These are phyloP conservation scores for Electrophaes corylata DNA, from an alignment of 2,888 invertebrate genomes.

Conservation along the genomic window DNA sequence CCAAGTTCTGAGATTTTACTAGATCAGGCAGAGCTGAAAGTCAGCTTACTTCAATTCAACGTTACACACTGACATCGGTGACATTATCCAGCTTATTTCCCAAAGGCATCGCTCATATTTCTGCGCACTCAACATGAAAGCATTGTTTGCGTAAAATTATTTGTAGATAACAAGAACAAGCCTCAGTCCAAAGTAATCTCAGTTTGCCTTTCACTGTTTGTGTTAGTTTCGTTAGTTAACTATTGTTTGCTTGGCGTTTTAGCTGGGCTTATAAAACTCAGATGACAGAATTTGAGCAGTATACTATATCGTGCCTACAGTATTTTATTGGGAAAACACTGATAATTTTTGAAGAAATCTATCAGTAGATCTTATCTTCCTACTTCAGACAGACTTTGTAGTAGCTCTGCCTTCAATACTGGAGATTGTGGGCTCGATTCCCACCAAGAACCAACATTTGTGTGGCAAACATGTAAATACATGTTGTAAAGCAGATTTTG, in stretches of 20 bases:
- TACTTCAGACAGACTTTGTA: too few species aligned
- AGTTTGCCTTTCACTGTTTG: constrained; percentile 13
- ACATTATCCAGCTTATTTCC: constrained; percentile 66
- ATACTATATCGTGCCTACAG: too few species aligned
- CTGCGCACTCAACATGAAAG: constrained; percentile 50
- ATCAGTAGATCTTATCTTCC: too few species aligned
- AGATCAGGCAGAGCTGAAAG: constrained; percentile 4
- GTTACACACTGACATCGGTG: constrained; percentile 40
- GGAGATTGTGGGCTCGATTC: too few species aligned
- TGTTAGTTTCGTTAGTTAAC: constrained; percentile 19
- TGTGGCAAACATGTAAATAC: too few species aligned
- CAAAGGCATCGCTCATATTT: constrained; percentile 55
- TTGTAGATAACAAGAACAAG: constrained; percentile 28
- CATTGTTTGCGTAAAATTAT: constrained; percentile 50
- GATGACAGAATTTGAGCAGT: too few species aligned
- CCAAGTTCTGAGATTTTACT: neutral
- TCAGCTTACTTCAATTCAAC: constrained; percentile 15
- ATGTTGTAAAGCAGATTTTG: too few species aligned
- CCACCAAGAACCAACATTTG: too few species aligned
- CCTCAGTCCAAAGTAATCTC: constrained; percentile 18
- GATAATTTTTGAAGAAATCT: too few species aligned
- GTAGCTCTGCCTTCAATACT: too few species aligned
- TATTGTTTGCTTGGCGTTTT: neutral
- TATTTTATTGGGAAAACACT: too few species aligned
- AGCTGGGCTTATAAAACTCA: neutral